Conservation (phyloP, 2,113 vertebrate genomes). For the Colistium nudipinnis region DNA sequence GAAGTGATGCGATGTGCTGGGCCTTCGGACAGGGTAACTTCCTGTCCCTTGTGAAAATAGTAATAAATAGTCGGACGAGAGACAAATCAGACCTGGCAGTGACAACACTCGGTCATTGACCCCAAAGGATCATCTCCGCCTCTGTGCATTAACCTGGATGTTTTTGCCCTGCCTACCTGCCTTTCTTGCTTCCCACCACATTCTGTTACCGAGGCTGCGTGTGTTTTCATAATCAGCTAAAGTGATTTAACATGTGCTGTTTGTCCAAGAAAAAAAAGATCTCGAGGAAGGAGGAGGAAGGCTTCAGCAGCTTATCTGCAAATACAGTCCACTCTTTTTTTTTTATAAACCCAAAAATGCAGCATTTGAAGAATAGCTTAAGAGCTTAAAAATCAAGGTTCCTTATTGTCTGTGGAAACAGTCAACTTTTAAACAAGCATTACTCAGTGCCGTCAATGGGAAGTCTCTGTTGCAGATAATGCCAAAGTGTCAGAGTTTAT, state of each 20-base stretch:
- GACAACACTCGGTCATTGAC: neutral
- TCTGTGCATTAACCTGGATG: constrained; percentile 3
- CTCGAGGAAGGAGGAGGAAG: neutral
- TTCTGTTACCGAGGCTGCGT: neutral
- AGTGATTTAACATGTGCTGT: constrained; percentile 53
- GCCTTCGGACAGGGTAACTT: constrained; percentile 61
- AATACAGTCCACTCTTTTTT: neutral
- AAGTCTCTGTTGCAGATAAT: too few relatives aligned
- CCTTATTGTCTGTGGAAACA: too few relatives aligned
- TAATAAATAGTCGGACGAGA: constrained; percentile 50
- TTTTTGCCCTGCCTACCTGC: constrained; percentile 16
- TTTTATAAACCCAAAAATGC: too few relatives aligned
- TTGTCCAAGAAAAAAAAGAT: constrained; percentile 1
- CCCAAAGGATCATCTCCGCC: neutral
- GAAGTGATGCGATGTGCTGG: constrained; percentile 64
- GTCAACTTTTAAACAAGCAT: too few relatives aligned
- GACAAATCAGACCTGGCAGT: constrained; percentile 10
- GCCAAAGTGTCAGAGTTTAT: too few relatives aligned
- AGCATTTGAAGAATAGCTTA: too few relatives aligned
- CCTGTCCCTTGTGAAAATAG: constrained; percentile 76
- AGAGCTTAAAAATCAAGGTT: too few relatives aligned
- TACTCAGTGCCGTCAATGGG: too few relatives aligned
- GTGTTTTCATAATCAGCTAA: constrained; percentile 54
- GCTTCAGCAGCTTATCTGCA: neutral
- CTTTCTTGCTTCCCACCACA: constrained; percentile 20